Base-by-base conservation (phyloP, 2,797 vertebrate species). In the Harpagifer antarcticus region DNA sequence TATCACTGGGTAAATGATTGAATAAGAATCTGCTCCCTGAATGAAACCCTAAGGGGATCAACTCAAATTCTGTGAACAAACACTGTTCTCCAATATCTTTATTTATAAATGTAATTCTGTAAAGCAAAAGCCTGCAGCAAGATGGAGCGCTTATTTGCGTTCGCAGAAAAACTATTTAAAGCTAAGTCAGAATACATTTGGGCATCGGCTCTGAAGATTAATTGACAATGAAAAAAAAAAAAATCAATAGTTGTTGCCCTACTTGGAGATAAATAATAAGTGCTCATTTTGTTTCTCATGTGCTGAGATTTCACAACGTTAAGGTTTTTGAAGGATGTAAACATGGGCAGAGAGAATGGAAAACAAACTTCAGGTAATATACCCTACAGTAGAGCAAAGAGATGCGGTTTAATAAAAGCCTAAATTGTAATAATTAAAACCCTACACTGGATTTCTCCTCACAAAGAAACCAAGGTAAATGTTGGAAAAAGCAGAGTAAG, bases 201-300 rank as follows among this genome's bases (percentile, higher is more conserved):
- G 31, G 54, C 55, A 58, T 79, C 58, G 76, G 64, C 70, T 85
- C 70, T 85, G 42, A 16, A 20, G 8, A 64, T 50, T 9, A 40
- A 50, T 20, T 31, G 16, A 31, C 7, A 53, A 53, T 17, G 19
- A 55, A 33, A 16, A 55, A 23, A 23, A 23, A 56, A 17, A 43
- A 23, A 23, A 43, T 59, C 37, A 43, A 43, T 14, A 57, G 11
- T 20, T 45, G 50, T 20, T 14, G 16, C 19, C 16, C 23, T 62
- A 20, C 31, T 69, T 58, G 33, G 17, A 58, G 45, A 50, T n/a
- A 1, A 69, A 71, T 20, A 45, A 55, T 23, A 55, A 55, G 14
- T 31, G 50, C 19, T 43, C 20, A 43, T 17, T 66, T 6, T 23
- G 23, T 61, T 47, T 47, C 20, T 1, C 37, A 42, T 31, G 50